phyloP scores from a whole-genome alignment of 2,797 vertebrate species.

The Takifugu ocellatus region DNA sequence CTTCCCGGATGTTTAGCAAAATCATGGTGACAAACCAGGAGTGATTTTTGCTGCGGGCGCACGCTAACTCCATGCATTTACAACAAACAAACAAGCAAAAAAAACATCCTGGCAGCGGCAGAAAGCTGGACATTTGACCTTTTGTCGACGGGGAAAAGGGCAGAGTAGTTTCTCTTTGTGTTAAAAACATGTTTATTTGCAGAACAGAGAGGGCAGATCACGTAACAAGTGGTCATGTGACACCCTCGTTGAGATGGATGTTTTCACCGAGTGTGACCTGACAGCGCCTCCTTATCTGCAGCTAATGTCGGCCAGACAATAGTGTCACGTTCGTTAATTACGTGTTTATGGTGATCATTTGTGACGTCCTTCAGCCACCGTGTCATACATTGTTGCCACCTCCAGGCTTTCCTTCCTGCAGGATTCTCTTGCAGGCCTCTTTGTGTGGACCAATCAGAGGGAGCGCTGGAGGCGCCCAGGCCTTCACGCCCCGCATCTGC shows the following conservation, averaged over 20 bases:
- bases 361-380: conserved; percentile 1
- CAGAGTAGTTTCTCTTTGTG: not conserved
- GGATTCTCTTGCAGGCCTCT: conserved; percentile 37
- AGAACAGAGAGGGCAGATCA: not conserved
- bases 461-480: conserved; percentile 13
- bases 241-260: not conserved
- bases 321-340: not conserved
- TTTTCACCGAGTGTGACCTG: not conserved
- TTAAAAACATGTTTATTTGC: not conserved
- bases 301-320: not conserved
- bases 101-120: no score
- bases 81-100: no score
- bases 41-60: no score
- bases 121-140: no score
- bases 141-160: no score
- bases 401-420: conserved; percentile 33
- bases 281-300: not conserved
- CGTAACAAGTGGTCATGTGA: not conserved
- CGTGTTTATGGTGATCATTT: not conserved
- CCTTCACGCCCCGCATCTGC: conserved; percentile 56
- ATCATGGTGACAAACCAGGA: no score
- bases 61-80: no score
- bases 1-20: no score
- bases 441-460: conserved; percentile 47
- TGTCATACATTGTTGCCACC: conserved; percentile 8